phyloP scores from a whole-genome alignment of 92 coral and sea anemone genomes.

The Umimayanthus chanpuru region DNA sequence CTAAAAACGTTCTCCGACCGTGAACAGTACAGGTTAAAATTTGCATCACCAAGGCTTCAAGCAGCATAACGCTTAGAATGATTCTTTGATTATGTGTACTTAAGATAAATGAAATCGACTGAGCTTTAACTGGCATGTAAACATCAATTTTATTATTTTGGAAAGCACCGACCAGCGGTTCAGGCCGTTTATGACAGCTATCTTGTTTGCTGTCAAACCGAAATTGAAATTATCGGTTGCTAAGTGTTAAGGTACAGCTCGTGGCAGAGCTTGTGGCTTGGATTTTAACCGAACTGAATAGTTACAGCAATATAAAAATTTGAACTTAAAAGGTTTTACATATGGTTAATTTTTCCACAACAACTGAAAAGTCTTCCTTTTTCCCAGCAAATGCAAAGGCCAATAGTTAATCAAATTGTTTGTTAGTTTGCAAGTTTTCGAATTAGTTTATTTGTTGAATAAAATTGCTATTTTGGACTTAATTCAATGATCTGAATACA shows the following conservation, averaged over 20 bases:
- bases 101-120: not conserved
- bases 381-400: not conserved
- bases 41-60: not conserved
- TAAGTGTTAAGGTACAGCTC: not conserved
- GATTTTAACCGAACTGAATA: not conserved
- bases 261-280: not conserved
- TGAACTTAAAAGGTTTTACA: too few species aligned
- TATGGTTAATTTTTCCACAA: too few species aligned
- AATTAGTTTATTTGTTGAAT: not conserved
- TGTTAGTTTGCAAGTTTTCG: not conserved
- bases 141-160: not conserved
- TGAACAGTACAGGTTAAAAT: not conserved
- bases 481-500: not conserved
- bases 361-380: too few species aligned
- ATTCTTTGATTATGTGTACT: slow-evolving; percentile 15
- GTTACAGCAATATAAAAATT: too few species aligned
- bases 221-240: not conserved
- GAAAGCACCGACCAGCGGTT: not conserved
- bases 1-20: too few species aligned
- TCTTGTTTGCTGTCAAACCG: slow-evolving; percentile 2
- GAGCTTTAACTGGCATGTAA: not conserved
- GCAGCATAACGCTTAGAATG: not conserved
- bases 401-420: too few species aligned
- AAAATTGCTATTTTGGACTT: not conserved
- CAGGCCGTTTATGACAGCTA: not conserved